Conservation (phyloP, 2,888 invertebrate genomes). For the Marronus borbonicus region DNA sequence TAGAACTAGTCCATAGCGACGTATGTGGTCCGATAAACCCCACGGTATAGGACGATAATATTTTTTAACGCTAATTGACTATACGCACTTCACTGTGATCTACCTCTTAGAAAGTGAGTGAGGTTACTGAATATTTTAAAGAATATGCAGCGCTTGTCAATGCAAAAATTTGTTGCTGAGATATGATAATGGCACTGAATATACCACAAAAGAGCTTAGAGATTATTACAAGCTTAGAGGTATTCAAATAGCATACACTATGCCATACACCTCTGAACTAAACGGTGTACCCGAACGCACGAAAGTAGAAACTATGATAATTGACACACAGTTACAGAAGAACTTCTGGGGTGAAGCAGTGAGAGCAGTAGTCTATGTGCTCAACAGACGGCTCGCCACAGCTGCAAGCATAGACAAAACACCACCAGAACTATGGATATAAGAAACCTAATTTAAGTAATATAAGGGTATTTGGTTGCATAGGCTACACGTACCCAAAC, state of each 20-base stretch:
- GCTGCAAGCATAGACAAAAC: conserved; percentile 10
- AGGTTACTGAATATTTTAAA: neutral
- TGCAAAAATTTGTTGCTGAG: neutral
- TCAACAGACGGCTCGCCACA: conserved; percentile 3
- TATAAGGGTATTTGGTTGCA: conserved; percentile 58
- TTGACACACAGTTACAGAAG: neutral
- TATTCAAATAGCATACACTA: neutral
- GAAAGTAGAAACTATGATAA: neutral
- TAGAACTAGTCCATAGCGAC: no score
- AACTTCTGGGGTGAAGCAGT: conserved; percentile 51
- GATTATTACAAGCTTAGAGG: neutral
- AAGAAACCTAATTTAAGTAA: conserved; percentile 62
- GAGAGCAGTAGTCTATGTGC: neutral
- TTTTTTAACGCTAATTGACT: no score
- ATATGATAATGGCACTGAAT: neutral
- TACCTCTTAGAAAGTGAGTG: no score
- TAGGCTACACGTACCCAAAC: conserved; percentile 58
- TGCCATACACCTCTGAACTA: neutral
- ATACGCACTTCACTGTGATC: no score
- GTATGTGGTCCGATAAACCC: no score
- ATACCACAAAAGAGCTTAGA: neutral
- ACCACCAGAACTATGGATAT: conserved; percentile 60
- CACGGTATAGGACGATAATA: no score
- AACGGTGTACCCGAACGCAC: conserved; percentile 4
- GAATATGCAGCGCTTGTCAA: conserved; percentile 1